Evolutionary conservation across 2,888 invertebrate species (phyloP).

Genomic region (Aleiodes leptofemur): DNA sequence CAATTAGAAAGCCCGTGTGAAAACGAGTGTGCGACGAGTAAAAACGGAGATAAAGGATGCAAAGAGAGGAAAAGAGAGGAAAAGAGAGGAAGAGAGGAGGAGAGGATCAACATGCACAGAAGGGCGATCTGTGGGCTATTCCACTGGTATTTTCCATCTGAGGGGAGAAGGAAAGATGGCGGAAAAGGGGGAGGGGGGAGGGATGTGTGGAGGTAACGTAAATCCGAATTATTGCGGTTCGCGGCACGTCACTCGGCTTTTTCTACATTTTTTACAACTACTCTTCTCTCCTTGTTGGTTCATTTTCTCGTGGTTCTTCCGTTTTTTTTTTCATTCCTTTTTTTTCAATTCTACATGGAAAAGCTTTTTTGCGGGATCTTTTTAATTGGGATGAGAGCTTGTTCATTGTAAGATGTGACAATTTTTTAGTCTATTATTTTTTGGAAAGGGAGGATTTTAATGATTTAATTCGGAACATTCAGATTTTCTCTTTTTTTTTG

Average conservation of each 20-base stretch:
- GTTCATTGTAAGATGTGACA: constrained; percentile 8
- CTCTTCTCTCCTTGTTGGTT: too few species aligned
- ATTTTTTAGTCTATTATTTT: too few species aligned
- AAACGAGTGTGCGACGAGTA: constrained; percentile 29
- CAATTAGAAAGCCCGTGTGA: constrained; percentile 42
- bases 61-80: constrained; percentile 16
- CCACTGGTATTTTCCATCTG: constrained; percentile 14
- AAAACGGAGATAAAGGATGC: constrained; percentile 15
- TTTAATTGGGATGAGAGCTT: constrained; percentile 21
- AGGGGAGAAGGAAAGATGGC: constrained; percentile 15
- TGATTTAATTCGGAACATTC: too few species aligned
- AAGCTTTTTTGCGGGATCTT: constrained; percentile 21
- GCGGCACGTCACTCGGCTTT: constrained; percentile 22
- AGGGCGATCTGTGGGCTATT: constrained; percentile 13
- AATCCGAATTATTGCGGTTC: constrained; percentile 47
- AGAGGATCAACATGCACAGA: constrained; percentile 25
- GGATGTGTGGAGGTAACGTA: constrained; percentile 38
- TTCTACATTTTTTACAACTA: constrained; percentile 7
- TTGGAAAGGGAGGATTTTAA: too few species aligned
- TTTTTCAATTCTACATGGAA: constrained; percentile 10
- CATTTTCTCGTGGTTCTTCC: background rate
- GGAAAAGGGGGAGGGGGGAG: background rate
- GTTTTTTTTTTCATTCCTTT: background rate
- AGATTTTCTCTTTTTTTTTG: too few species aligned
- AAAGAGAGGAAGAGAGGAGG: constrained; percentile 8